Evolutionary conservation across 2,797 vertebrate genomes (phyloP).

Genomic region (Phataginus tetradactyla): DNA sequence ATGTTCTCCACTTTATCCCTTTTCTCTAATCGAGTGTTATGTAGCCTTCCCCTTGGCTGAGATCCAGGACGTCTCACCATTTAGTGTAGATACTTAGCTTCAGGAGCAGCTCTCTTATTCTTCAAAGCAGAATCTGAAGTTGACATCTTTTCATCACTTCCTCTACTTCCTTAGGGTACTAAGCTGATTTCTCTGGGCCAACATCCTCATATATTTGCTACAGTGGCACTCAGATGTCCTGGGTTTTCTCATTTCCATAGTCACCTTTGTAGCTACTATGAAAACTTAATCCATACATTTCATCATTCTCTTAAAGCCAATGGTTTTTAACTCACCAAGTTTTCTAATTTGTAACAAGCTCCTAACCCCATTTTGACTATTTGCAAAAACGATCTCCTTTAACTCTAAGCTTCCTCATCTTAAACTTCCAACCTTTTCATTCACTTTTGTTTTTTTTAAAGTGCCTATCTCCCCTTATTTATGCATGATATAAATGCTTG

Average conservation of each 20-base stretch:
- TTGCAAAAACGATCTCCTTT: constrained; percentile 18
- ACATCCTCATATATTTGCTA: neutral
- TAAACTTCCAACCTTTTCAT: neutral
- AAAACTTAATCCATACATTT: neutral
- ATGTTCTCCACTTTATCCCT: neutral
- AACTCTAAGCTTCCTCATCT: neutral
- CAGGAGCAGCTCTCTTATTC: neutral
- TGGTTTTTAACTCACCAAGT: neutral
- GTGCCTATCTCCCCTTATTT: neutral
- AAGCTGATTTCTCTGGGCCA: neutral
- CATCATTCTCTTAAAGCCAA: neutral
- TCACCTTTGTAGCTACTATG: neutral
- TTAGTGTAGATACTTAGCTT: neutral
- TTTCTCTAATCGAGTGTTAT: neutral
- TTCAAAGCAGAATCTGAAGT: neutral
- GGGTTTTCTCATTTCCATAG: neutral
- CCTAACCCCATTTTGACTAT: neutral
- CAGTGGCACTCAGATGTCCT: neutral
- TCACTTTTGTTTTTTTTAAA: neutral
- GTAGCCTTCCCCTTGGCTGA: neutral
- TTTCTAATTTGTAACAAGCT: neutral
- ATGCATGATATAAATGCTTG: neutral
- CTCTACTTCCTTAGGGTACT: neutral
- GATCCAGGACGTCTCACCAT: neutral
- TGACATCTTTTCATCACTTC: neutral